Evolutionary conservation across 2,113 vertebrate genomes (phyloP).

Genomic region (Syngnathus typhle): DNA sequence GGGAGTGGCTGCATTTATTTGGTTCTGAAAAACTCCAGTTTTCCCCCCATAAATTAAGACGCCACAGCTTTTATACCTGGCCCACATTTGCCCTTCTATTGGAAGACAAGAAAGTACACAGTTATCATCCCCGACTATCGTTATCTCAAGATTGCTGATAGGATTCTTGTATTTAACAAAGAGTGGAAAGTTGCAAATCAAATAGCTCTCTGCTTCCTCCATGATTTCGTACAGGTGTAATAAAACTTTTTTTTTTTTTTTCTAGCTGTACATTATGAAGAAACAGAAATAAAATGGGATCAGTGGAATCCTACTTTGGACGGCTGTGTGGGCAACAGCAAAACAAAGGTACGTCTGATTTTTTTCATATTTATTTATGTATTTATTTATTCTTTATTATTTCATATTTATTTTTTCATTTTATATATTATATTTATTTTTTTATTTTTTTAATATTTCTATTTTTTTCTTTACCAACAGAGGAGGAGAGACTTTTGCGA

Average conservation of each 20-base stretch:
- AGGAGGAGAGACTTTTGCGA: slow-evolving; percentile 76
- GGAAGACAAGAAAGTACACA: not conserved
- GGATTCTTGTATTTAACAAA: not conserved
- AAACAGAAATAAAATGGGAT: slow-evolving; percentile 63
- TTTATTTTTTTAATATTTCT: not conserved
- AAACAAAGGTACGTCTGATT: slow-evolving; percentile 61
- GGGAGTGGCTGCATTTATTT: slow-evolving; percentile 26
- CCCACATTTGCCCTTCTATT: not conserved
- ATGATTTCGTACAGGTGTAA: not conserved
- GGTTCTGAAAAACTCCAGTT: not conserved
- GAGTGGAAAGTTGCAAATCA: not conserved
- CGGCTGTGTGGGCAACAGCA: slow-evolving; percentile 60
- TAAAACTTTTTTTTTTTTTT: not conserved
- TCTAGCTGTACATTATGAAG: slow-evolving; percentile 67
- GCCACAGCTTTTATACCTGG: not conserved
- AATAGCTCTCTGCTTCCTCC: not conserved
- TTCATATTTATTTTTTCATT: not conserved
- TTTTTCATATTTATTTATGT: not conserved
- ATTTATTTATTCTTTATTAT: not conserved
- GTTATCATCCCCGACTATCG: not conserved
- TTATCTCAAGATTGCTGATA: not conserved
- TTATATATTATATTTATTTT: not conserved
- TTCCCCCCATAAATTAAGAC: not conserved
- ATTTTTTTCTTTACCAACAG: slow-evolving; percentile 46
- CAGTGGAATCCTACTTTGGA: slow-evolving; percentile 47